Percentiles rank a stretch among this genome's conserved stretches.
These are phyloP conservation scores for Latheticus oryzae DNA, from an alignment of 2,888 invertebrate species.

Conservation along the genomic window DNA sequence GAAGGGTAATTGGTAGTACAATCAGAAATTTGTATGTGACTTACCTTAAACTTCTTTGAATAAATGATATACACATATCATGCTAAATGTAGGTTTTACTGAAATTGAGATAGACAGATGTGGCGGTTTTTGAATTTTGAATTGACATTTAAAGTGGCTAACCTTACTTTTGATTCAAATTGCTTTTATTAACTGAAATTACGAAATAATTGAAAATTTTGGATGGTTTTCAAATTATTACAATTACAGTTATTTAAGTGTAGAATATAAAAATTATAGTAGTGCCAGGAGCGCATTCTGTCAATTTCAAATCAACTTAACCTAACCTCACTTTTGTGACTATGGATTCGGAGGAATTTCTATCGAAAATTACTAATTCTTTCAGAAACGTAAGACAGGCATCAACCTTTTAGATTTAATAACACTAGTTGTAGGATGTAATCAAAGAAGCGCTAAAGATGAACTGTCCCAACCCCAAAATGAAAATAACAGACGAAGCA, in stretches of 20 bases:
- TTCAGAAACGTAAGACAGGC: conserved; percentile 33
- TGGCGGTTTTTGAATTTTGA: too few relatives aligned
- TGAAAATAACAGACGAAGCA: conserved; percentile 69
- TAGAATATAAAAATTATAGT: background rate
- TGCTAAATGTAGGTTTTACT: too few relatives aligned
- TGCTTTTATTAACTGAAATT: too few relatives aligned
- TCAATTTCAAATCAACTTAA: background rate
- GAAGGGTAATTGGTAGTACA: conserved; percentile 49
- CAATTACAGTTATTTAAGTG: conserved; percentile 1
- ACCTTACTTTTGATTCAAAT: too few relatives aligned
- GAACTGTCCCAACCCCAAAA: conserved; percentile 69
- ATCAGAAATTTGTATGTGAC: conserved; percentile 50
- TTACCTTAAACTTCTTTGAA: conserved; percentile 45
- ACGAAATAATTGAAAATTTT: too few relatives aligned
- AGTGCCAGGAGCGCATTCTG: too few relatives aligned
- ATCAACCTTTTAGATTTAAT: background rate
- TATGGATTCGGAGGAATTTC: background rate
- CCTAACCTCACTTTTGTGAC: conserved; percentile 6
- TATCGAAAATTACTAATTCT: conserved; percentile 3
- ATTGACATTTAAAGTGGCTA: too few relatives aligned
- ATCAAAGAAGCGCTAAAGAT: conserved; percentile 69
- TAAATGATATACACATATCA: conserved; percentile 52
- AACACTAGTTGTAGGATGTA: conserved; percentile 64
- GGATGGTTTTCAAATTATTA: too few relatives aligned
- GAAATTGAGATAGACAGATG: too few relatives aligned